A percentile compares a stretch with the other conserved stretches of the same genome.
These are phyloP conservation scores for Liasis olivaceus DNA, from an alignment of 2,797 vertebrate species.

Conservation along the genomic window DNA sequence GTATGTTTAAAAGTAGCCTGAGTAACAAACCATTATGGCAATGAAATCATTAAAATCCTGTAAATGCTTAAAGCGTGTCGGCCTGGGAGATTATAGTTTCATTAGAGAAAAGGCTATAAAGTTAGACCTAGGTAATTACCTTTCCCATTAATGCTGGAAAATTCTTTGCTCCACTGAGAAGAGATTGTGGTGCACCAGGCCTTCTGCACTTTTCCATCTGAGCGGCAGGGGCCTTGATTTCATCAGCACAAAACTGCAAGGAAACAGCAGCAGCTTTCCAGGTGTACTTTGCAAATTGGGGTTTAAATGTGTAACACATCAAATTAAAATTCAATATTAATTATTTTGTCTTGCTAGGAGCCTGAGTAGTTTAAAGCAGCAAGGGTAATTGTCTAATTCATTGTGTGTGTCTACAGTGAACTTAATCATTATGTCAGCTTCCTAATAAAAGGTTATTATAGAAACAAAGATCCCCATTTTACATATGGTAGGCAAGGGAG, in stretches of 20 bases:
- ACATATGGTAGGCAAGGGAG: constrained; percentile 97
- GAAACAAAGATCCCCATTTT: constrained; percentile 99
- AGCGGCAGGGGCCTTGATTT: constrained; percentile 87
- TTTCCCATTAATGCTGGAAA: constrained; percentile 84
- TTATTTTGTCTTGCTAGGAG: constrained; percentile 92
- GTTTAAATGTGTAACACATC: constrained; percentile 93
- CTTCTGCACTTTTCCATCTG: constrained; percentile 79
- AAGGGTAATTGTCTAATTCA: constrained; percentile 88
- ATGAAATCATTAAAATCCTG: constrained; percentile 81
- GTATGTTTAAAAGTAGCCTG: constrained; percentile 67
- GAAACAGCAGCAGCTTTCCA: constrained; percentile 88
- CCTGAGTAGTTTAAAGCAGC: constrained; percentile 86
- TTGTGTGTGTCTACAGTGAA: constrained; percentile 87
- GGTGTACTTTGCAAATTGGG: constrained; percentile 94
- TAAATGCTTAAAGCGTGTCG: constrained; percentile 80
- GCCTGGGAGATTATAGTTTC: constrained; percentile 86
- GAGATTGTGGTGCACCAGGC: constrained; percentile 76
- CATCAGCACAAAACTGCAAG: constrained; percentile 86
- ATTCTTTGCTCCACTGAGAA: constrained; percentile 84
- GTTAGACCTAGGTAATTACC: constrained; percentile 86
- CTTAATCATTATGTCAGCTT: constrained; percentile 99
- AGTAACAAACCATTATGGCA: constrained; percentile 75
- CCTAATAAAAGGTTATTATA: constrained; percentile 99
- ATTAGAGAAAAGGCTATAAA: constrained; percentile 86
- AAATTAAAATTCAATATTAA: constrained; percentile 97